These are phyloP conservation scores for Eumaeus atala DNA, from an alignment of 1,140 invertebrate species.

Conservation along the genomic window DNA sequence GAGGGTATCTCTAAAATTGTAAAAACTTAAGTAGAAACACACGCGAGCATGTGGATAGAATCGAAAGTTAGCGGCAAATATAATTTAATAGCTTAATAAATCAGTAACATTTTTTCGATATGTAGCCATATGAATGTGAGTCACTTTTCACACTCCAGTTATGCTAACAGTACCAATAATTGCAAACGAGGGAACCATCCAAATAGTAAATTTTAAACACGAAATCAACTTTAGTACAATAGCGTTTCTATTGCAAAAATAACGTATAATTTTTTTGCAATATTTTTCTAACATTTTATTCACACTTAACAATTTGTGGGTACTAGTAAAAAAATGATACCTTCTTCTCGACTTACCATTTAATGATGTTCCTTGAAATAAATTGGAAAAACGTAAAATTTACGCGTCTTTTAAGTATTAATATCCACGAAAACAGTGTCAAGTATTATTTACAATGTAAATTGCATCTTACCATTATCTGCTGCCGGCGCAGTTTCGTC, in stretches of 20 bases:
- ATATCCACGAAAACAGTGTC: not conserved
- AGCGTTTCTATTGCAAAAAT: slow-evolving; percentile 47
- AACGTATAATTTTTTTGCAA: slow-evolving; percentile 6
- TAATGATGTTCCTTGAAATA: not conserved
- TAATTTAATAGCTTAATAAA: slow-evolving; percentile 43
- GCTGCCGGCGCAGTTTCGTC: slow-evolving; percentile 46
- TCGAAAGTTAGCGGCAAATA: slow-evolving; percentile 19
- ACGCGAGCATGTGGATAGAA: not conserved
- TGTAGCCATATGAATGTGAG: slow-evolving; percentile 55
- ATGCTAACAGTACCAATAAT: slow-evolving; percentile 62
- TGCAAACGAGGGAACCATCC: slow-evolving; percentile 53
- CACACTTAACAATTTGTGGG: slow-evolving; percentile 26
- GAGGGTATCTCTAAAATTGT: too few species aligned
- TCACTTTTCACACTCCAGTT: slow-evolving; percentile 71
- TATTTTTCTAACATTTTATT: slow-evolving; percentile 9
- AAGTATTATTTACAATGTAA: slow-evolving; percentile 52
- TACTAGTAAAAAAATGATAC: slow-evolving; percentile 35
- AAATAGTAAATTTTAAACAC: slow-evolving; percentile 56
- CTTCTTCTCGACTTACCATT: not conserved
- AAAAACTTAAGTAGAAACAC: slow-evolving; percentile 1
- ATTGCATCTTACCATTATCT: slow-evolving; percentile 57
- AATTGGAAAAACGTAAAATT: not conserved
- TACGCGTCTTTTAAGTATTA: not conserved
- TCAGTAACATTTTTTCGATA: slow-evolving; percentile 54
- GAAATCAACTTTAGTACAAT: slow-evolving; percentile 52